Base-by-base conservation (phyloP, 2,113 vertebrate genomes). In the Mesocricetus auratus region DNA sequence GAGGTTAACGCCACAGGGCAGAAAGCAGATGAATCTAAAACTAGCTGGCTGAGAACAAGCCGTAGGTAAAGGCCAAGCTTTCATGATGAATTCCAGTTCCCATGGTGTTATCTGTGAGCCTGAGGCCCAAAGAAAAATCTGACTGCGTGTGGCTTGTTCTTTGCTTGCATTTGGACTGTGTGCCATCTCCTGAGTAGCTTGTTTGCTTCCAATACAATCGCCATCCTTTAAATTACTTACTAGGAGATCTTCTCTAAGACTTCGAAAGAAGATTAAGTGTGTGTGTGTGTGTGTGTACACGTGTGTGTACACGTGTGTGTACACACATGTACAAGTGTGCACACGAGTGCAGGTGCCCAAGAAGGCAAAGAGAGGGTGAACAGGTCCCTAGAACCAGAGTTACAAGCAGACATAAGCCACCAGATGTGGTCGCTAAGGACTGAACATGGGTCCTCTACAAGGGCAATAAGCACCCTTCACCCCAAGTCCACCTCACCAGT, bases 151-250 rank as follows among this genome's bases (percentile, higher is more conserved):
- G 21, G 21, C 53, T 97, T 93, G 42, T 15, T 9, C 93, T 90
- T 96, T 94, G 58, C 88, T 89, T 92, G 33, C 16, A 50, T 69
- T 68, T 50, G 16, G 39, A 86, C 62, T 66, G 42, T 24, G 78
- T 56, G 33, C 39, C 68, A 75, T 89, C 95, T 93, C 89, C 66
- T 58, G 75, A 93, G 93, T 1, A 66, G n/a, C n/a, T 86, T 75
- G 47, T 47, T 73, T 64, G 58, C 36, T 62, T 93, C 93, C 78
- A 39, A 45, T 96, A 83, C 31, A 66, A 47, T 89, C 78, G 13
- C 29, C 62, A 22, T 62, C 94, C 89, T 85, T 66, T 75, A 62
- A 93, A 90, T 86, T 68, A 75, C 31, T 66, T 81, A 58, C 39
- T 26, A 50, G 12, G 71, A 83, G n/a, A 85, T 42, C 26, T 16